These are phyloP conservation scores for Hartigia nigra DNA, from an alignment of 2,888 invertebrate species.

Conservation along the genomic window DNA sequence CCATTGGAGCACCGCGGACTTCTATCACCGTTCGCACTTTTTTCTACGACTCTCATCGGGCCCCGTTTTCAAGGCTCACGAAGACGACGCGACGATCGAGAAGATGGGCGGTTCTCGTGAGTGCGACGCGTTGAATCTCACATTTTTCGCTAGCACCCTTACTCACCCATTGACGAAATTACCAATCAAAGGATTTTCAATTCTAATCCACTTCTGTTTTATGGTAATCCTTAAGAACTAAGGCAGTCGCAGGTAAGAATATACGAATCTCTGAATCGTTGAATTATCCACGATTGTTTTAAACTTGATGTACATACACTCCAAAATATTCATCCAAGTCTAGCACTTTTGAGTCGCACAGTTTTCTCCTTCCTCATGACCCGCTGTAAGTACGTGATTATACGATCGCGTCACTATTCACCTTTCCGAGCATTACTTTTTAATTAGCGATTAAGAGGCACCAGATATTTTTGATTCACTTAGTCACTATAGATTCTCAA, in stretches of 20 bases:
- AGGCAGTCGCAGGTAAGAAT: not conserved
- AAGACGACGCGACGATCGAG: not conserved
- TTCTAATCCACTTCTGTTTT: not conserved
- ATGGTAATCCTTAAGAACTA: not conserved
- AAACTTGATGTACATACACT: not conserved
- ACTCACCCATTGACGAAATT: not conserved
- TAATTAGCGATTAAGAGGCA: not conserved
- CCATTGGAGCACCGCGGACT: conserved; percentile 42
- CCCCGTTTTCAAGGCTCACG: conserved; percentile 17
- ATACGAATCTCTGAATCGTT: not conserved
- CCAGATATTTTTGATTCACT: not conserved
- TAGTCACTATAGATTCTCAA: not conserved
- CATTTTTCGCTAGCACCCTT: not conserved
- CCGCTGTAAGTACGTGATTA: not conserved
- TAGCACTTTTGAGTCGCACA: not conserved
- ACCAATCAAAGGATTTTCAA: not conserved
- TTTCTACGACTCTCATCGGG: conserved; percentile 36
- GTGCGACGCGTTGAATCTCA: not conserved
- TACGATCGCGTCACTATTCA: not conserved
- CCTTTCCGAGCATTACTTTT: not conserved
- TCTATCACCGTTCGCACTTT: conserved; percentile 34
- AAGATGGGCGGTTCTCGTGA: not conserved
- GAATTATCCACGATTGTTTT: not conserved
- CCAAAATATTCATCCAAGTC: not conserved
- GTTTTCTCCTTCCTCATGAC: not conserved